A percentile compares a stretch with the other conserved stretches of the same genome.
phyloP scores from a whole-genome alignment of 2,888 invertebrate genomes.

The Polyommatus icarus region DNA sequence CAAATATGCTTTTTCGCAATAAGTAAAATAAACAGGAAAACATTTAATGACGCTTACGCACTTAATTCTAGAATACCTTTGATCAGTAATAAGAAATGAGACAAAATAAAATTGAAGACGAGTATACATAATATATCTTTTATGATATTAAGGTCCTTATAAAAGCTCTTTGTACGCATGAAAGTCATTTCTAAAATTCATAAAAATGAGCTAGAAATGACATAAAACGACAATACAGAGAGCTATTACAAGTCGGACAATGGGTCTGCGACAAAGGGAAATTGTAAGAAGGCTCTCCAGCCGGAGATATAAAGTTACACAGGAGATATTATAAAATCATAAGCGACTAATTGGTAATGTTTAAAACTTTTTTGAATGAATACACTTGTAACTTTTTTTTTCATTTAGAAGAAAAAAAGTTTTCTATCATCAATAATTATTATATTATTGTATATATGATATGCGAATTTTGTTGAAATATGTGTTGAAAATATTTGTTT shows the following conservation, averaged over 20 bases:
- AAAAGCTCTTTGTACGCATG: slow-evolving; percentile 47
- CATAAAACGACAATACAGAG: slow-evolving; percentile 72
- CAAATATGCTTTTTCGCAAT: neutral
- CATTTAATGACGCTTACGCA: neutral
- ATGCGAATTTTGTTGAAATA: neutral
- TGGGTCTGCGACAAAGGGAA: slow-evolving; percentile 66
- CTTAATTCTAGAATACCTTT: neutral
- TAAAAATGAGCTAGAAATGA: slow-evolving; percentile 61
- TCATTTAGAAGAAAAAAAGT: too few species aligned
- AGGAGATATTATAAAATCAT: slow-evolving; percentile 47
- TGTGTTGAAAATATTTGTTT: neutral
- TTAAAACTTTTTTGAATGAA: slow-evolving; percentile 32
- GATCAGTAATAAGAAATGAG: neutral
- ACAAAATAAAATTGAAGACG: neutral
- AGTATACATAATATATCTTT: neutral
- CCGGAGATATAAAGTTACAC: slow-evolving; percentile 64
- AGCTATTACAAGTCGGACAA: slow-evolving; percentile 65
- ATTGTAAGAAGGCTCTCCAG: slow-evolving; percentile 61
- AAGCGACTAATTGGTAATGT: slow-evolving; percentile 39
- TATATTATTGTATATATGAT: too few species aligned
- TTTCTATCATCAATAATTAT: too few species aligned
- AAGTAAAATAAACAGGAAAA: neutral
- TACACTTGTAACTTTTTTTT: neutral
- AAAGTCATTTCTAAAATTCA: slow-evolving; percentile 52
- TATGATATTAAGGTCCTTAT: neutral